These are phyloP conservation scores for Dicrurus megarhynchus DNA, from an alignment of 2,113 vertebrate species.

Conservation along the genomic window DNA sequence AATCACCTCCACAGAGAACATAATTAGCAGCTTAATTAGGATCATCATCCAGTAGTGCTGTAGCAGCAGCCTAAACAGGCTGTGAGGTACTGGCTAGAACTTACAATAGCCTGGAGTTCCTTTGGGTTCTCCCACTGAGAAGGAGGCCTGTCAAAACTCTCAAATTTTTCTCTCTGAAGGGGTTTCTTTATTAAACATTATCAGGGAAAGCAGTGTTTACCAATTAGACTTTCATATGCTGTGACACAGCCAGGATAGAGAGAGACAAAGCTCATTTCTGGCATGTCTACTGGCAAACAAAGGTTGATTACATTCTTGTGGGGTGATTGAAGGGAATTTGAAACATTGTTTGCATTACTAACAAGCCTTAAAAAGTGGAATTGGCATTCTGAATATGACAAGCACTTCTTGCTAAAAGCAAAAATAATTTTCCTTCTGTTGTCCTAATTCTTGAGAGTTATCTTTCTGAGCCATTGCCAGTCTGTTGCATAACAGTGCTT, in stretches of 20 bases:
- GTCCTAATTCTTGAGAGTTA: slow-evolving; percentile 33
- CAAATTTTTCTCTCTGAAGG: slow-evolving; percentile 58
- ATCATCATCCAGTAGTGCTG: slow-evolving; percentile 70
- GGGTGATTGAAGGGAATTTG: slow-evolving; percentile 37
- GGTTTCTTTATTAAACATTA: slow-evolving; percentile 68
- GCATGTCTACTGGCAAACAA: slow-evolving; percentile 36
- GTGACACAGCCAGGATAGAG: slow-evolving; percentile 13
- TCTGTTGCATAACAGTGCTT: slow-evolving; percentile 1
- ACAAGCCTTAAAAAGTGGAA: slow-evolving; percentile 32
- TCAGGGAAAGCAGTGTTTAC: slow-evolving; percentile 40
- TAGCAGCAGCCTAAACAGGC: slow-evolving; percentile 27
- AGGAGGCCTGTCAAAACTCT: slow-evolving; percentile 69
- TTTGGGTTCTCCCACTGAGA: slow-evolving; percentile 41
- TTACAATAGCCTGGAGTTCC: slow-evolving; percentile 31
- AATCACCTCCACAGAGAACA: slow-evolving; percentile 77
- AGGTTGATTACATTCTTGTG: slow-evolving; percentile 44
- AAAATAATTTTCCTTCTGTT: slow-evolving; percentile 62
- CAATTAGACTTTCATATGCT: slow-evolving; percentile 41
- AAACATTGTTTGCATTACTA: slow-evolving; percentile 57
- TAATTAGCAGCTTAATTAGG: slow-evolving; percentile 85
- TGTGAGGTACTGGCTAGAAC: slow-evolving; percentile 44
- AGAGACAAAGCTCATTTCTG: slow-evolving; percentile 29
- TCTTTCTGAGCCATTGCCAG: slow-evolving; percentile 33
- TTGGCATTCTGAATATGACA: slow-evolving; percentile 36
- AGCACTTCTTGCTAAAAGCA: slow-evolving; percentile 54